Evolutionary conservation across 2,113 vertebrate genomes (phyloP), one percentile per base, ranked within the genome.

Genomic region (Hymenochirus boettgeri): DNA sequence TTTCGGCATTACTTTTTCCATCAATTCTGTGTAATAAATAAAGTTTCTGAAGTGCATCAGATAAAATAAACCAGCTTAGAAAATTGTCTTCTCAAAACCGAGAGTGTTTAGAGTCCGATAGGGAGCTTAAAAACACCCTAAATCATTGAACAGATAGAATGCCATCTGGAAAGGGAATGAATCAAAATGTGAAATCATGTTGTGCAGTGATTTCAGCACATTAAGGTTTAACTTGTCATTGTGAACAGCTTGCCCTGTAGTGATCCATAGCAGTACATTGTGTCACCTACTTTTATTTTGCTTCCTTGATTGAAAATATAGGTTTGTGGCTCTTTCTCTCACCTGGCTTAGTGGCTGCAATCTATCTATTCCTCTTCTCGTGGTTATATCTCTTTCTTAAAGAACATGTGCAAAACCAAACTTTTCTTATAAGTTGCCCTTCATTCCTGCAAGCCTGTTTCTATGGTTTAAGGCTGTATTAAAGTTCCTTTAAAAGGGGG

Each of bases 151-250:
- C 47, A 53, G 65, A 53, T 18, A 59, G 47, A 52, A 29, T 42
- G n/a, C 33, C 31, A 59, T 52, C 24, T 59, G 47, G 33, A 52
- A 53, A 52, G 3, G 17, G 19, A 69, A 31, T 60, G 57, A 42
- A 29, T 65, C 27, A 57, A 65, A 65, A 48, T 25, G 15, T 35
- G 26, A 65, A 64, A 64, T 56, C 9, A 25, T 57, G 53, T 35
- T 48, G n/a, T 23, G 27, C 52, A 50, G 15, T 26, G 29, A 50
- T 50, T 50, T 37, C 19, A 37, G 39, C 15, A 35, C 21, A 48
- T 23, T 17, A 19, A 24, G 42, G 21, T 22, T 21, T 6, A 35
- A 29, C 26, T 35, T 56, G 52, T 50, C 54, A 25, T 9, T 25
- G 42, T 48, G 53, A 65, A 37, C 54, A 23, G 27, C 47, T 56